These are phyloP conservation scores for Aspidoscelis tigris DNA, from an alignment of 2,113 vertebrate genomes.

Conservation along the genomic window DNA sequence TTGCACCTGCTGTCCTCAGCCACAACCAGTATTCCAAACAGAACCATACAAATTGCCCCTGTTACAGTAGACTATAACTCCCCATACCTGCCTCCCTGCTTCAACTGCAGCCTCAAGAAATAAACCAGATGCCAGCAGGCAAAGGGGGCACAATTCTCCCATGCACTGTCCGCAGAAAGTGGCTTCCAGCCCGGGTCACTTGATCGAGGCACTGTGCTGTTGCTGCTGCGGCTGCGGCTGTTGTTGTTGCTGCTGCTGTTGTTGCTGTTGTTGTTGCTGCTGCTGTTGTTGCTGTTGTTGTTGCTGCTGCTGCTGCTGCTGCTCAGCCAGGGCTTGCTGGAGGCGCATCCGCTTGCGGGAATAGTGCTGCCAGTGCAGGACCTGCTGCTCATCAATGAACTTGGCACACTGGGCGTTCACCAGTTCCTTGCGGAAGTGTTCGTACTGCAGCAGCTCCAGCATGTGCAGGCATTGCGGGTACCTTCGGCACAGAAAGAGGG, in stretches of 20 bases:
- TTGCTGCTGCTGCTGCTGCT: slow-evolving; percentile 89
- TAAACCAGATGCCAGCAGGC: neutral
- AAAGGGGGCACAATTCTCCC: neutral
- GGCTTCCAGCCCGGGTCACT: slow-evolving; percentile 71
- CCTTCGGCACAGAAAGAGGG: slow-evolving; percentile 71
- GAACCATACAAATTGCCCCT: neutral
- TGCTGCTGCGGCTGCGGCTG: slow-evolving; percentile 88
- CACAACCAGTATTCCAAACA: neutral
- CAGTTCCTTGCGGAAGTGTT: slow-evolving; percentile 97
- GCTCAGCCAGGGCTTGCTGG: slow-evolving; percentile 94
- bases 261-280: slow-evolving; percentile 93
- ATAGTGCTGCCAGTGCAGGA: slow-evolving; percentile 99
- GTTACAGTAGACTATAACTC: neutral
- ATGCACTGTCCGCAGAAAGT: neutral
- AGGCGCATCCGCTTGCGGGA: slow-evolving; percentile 92
- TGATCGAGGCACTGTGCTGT: slow-evolving; percentile 84
- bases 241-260: slow-evolving; percentile 82
- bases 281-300: slow-evolving; percentile 88
- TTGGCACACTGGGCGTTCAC: slow-evolving; percentile 98
- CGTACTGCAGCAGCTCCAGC: slow-evolving; percentile 96
- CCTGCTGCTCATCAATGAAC: slow-evolving; percentile 98
- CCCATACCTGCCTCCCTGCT: neutral
- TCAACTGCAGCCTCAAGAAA: neutral
- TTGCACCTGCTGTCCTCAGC: neutral
- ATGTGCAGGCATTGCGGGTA: slow-evolving; percentile 97